phyloP scores from a whole-genome alignment of 2,113 vertebrate species.

The Peromyscus maniculatus region DNA sequence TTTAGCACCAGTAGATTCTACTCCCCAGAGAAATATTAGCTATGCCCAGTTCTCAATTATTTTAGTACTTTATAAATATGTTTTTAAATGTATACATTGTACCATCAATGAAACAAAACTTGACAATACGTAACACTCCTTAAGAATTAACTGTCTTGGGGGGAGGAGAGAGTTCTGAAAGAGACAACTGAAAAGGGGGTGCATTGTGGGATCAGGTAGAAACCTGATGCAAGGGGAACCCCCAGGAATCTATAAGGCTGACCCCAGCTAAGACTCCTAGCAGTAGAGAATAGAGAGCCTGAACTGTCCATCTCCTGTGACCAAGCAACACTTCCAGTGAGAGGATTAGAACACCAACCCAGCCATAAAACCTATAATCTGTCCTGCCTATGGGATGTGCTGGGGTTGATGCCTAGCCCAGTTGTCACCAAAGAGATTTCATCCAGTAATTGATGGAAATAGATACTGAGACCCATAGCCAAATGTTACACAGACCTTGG shows the following conservation, averaged over 20 bases:
- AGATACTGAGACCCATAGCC: not conserved
- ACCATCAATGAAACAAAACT: not conserved
- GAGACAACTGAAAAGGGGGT: not conserved
- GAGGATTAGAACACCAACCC: not conserved
- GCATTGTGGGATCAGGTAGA: not conserved
- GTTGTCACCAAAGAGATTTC: not conserved
- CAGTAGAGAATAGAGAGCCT: not conserved
- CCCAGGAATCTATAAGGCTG: not conserved
- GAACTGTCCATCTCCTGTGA: not conserved
- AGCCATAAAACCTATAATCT: not conserved
- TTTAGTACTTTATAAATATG: not conserved
- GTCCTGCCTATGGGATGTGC: not conserved
- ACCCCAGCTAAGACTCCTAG: not conserved
- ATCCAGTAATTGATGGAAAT: not conserved
- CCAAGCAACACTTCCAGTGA: not conserved
- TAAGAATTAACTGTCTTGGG: not conserved
- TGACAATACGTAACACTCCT: not conserved
- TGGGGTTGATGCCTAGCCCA: not conserved
- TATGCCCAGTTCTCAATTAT: not conserved
- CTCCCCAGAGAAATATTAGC: not conserved
- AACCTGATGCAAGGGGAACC: not conserved
- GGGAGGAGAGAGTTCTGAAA: not conserved
- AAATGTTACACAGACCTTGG: not conserved
- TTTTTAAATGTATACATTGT: not conserved
- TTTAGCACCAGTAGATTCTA: not conserved